These are phyloP conservation scores for Talpa occidentalis DNA, from an alignment of 2,113 vertebrate genomes.

Conservation along the genomic window DNA sequence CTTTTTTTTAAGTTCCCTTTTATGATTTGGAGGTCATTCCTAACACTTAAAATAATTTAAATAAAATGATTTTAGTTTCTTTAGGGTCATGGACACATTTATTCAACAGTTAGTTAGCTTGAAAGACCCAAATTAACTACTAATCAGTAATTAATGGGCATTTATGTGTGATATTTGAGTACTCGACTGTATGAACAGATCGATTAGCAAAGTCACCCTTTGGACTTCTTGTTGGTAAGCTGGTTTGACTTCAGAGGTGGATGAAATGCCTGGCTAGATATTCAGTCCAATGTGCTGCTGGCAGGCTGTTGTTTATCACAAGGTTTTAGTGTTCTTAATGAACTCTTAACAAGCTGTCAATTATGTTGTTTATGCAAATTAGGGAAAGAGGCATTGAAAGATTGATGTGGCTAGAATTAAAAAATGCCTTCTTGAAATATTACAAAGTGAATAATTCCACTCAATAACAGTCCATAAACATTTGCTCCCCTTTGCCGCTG, in stretches of 20 bases:
- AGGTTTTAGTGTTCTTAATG: conserved; percentile 84
- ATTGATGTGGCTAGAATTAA: conserved; percentile 81
- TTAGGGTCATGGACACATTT: conserved; percentile 11
- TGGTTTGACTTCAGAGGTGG: conserved; percentile 62
- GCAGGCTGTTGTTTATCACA: conserved; percentile 77
- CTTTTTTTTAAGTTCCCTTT: not conserved
- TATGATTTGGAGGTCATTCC: not conserved
- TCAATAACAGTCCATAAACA: conserved; percentile 77
- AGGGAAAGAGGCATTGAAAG: conserved; percentile 79
- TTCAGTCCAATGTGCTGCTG: conserved; percentile 71
- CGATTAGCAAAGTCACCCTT: conserved; percentile 28
- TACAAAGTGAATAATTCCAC: conserved; percentile 71
- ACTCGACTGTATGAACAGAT: not conserved
- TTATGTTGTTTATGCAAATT: conserved; percentile 85
- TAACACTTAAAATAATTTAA: not conserved
- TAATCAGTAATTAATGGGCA: conserved; percentile 48
- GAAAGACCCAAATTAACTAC: conserved; percentile 56
- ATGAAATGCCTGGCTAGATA: conserved; percentile 56
- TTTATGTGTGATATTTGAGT: not conserved
- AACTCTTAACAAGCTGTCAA: conserved; percentile 89
- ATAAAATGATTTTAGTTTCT: conserved; percentile 42
- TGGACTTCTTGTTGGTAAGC: conserved; percentile 62
- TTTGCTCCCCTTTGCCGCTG: not conserved
- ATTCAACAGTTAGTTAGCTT: not conserved
- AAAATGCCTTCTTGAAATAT: conserved; percentile 78